Percentiles rank a stretch among this genome's conserved stretches.
These are phyloP conservation scores for Pristionchus mayeri DNA, from an alignment of 2,888 invertebrate species.

Conservation along the genomic window DNA sequence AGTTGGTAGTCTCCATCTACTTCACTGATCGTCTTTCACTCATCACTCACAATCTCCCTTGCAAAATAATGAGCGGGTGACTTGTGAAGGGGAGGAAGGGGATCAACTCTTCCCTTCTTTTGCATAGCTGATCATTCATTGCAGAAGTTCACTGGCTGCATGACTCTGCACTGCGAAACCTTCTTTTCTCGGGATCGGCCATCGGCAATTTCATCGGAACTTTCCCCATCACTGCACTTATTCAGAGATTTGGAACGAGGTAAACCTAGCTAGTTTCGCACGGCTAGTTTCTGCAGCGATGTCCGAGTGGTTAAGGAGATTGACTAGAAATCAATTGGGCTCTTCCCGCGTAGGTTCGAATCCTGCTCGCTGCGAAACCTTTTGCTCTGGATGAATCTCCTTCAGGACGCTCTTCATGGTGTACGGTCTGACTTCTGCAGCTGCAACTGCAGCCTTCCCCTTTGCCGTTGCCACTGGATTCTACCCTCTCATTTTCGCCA, in stretches of 20 bases:
- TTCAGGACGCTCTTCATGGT: constrained; percentile 45
- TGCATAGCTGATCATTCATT: neutral
- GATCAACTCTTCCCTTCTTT: too few species aligned
- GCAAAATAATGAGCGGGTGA: neutral
- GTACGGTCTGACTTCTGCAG: constrained; percentile 38
- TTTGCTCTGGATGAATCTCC: neutral
- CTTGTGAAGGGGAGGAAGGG: too few species aligned
- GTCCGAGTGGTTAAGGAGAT: too few species aligned
- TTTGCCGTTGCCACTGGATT: constrained; percentile 28
- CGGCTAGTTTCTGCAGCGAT: constrained; percentile 45
- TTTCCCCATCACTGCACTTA: constrained; percentile 43
- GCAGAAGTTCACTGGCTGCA: constrained; percentile 46
- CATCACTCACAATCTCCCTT: neutral
- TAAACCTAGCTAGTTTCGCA: neutral
- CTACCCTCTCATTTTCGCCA: constrained; percentile 24
- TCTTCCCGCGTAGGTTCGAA: constrained; percentile 69
- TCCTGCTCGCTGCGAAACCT: constrained; percentile 57
- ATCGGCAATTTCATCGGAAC: constrained; percentile 48
- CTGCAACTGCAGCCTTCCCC: constrained; percentile 25
- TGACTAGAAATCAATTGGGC: constrained; percentile 72
- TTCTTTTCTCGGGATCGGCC: constrained; percentile 44
- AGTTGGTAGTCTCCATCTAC: constrained; percentile 10
- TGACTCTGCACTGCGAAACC: constrained; percentile 15
- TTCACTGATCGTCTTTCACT: neutral
- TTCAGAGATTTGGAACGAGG: constrained; percentile 45